Percentiles rank a stretch among this genome's conserved stretches.
These are phyloP conservation scores for Proisotoma minuta DNA, from an alignment of 2,888 invertebrate species.

Conservation along the genomic window DNA sequence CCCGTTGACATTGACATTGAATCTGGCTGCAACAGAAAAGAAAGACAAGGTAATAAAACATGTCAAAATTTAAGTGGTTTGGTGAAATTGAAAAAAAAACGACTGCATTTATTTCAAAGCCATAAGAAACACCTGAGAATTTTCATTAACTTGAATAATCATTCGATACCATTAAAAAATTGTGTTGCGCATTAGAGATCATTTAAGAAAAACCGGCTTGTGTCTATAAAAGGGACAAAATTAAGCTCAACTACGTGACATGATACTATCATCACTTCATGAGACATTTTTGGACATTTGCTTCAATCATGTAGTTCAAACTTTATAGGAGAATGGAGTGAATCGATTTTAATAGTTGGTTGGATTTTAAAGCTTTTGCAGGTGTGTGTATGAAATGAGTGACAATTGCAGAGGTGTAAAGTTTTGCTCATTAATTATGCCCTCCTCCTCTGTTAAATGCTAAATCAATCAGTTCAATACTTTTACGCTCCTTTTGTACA, in stretches of 20 bases:
- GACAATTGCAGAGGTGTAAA: conserved; percentile 5
- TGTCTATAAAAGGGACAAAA: too few species aligned
- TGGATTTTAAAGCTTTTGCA: too few species aligned
- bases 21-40: background rate
- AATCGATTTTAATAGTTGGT: too few species aligned
- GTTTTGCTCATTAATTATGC: too few species aligned
- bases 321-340: background rate
- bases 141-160: too few species aligned
- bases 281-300: background rate
- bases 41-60: conserved; percentile 4
- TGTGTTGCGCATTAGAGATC: too few species aligned
- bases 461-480: too few species aligned
- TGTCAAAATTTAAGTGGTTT: background rate
- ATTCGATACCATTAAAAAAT: too few species aligned
- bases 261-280: too few species aligned
- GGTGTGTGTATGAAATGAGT: background rate
- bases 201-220: conserved; percentile 1
- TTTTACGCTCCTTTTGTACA: too few species aligned
- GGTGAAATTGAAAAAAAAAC: background rate
- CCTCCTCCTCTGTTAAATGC: too few species aligned
- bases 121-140: background rate
- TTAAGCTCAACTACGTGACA: too few species aligned
- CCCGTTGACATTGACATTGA: conserved; percentile 4
- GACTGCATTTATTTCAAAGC: background rate
- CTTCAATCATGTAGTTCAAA: background rate